These are phyloP conservation scores for Byasa hedistus DNA, from an alignment of 2,888 invertebrate species.

Conservation along the genomic window DNA sequence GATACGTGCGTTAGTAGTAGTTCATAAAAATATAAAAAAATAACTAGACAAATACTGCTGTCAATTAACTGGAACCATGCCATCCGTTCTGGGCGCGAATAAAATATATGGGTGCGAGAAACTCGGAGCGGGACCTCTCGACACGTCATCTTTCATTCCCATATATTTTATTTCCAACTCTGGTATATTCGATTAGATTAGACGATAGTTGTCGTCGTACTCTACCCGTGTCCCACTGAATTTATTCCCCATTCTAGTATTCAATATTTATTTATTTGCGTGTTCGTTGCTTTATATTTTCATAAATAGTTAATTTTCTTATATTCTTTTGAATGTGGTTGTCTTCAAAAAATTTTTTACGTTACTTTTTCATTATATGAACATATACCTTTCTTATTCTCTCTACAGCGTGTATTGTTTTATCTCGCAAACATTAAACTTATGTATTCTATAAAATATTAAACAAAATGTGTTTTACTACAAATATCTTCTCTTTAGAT, in stretches of 20 bases:
- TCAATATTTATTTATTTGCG: slow-evolving; percentile 18
- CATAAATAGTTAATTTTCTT: background rate
- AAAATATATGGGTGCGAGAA: slow-evolving; percentile 39
- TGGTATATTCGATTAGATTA: slow-evolving; percentile 43
- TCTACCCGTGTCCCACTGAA: slow-evolving; percentile 37
- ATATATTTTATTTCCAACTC: slow-evolving; percentile 41
- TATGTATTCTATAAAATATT: too few species aligned
- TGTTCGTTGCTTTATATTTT: background rate
- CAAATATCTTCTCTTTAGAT: too few species aligned
- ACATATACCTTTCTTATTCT: background rate
- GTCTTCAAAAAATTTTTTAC: background rate
- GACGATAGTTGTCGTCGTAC: slow-evolving; percentile 42
- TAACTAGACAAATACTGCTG: slow-evolving; percentile 1
- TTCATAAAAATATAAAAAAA: background rate
- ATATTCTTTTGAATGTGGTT: background rate
- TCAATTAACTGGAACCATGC: slow-evolving; percentile 28
- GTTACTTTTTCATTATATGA: background rate
- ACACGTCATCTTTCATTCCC: slow-evolving; percentile 44
- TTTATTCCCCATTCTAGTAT: slow-evolving; percentile 38
- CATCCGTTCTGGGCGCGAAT: slow-evolving; percentile 34
- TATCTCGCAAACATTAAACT: too few species aligned
- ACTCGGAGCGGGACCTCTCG: slow-evolving; percentile 40
- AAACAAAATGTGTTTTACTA: too few species aligned
- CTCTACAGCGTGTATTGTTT: too few species aligned
- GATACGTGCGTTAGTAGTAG: background rate